Conservation (phyloP, 2,113 vertebrate genomes). For the Gambusia holbrooki region DNA sequence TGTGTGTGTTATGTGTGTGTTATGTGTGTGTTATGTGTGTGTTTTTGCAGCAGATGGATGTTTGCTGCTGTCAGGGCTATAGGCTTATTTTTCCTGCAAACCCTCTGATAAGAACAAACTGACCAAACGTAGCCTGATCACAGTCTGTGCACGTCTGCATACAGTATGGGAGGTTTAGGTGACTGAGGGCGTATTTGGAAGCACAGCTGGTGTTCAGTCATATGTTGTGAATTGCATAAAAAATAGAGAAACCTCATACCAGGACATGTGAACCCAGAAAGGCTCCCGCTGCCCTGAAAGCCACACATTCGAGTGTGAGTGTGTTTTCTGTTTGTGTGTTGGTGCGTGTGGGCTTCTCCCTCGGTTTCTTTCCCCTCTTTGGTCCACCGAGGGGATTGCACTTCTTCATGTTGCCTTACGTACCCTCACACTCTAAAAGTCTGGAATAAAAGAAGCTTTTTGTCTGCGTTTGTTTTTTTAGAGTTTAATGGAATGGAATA, state of each 20-base stretch:
- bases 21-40: neutral
- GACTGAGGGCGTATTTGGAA: conserved; percentile 17
- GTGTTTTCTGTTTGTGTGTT: conserved; percentile 15
- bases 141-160: neutral
- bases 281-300: conserved; percentile 37
- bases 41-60: neutral
- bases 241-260: conserved; percentile 33
- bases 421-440: conserved; percentile 42
- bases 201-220: conserved; percentile 30
- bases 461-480: conserved; percentile 41
- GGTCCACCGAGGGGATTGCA: conserved; percentile 58
- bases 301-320: conserved; percentile 11
- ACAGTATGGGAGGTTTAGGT: conserved; percentile 6
- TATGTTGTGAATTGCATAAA: conserved; percentile 47
- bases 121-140: neutral
- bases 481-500: conserved; percentile 71
- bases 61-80: conserved; percentile 3
- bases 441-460: conserved; percentile 46
- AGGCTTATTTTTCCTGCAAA: conserved; percentile 10
- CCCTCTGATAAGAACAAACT: neutral
- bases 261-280: conserved; percentile 45
- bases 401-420: conserved; percentile 53
- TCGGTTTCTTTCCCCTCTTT: conserved; percentile 8
- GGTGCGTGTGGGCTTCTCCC: conserved; percentile 17
- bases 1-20: neutral